A percentile compares a stretch with the other conserved stretches of the same genome.
phyloP scores from a whole-genome alignment of 2,113 vertebrate species.

The Anser cygnoides region DNA sequence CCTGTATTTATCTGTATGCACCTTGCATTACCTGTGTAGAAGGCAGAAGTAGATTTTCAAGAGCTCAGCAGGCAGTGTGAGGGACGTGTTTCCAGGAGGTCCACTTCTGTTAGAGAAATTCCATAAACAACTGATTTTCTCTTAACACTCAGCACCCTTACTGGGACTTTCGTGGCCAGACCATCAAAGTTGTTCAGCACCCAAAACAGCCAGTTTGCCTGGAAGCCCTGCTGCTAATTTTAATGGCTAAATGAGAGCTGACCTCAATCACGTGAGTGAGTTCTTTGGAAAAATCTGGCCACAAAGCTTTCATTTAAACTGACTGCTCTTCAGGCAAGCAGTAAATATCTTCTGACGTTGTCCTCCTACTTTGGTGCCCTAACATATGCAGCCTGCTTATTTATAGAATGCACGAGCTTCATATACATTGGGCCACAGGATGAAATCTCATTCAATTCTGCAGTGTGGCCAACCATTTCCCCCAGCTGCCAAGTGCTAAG shows the following conservation, averaged over 20 bases:
- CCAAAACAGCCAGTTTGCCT: not conserved
- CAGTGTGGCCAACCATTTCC: rapidly evolving
- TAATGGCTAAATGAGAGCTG: not conserved
- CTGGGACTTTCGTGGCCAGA: not conserved
- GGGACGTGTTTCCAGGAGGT: rapidly evolving
- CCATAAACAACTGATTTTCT: not conserved
- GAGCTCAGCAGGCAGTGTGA: not conserved
- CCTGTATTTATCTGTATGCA: rapidly evolving
- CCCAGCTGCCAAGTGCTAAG: not conserved
- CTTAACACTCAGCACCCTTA: not conserved
- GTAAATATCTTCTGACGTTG: conserved; percentile 13
- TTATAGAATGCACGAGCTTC: not conserved
- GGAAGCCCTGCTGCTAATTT: not conserved
- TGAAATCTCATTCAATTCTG: rapidly evolving
- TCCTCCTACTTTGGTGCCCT: conserved; percentile 24
- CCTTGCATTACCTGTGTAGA: not conserved
- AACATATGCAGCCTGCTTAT: conserved; percentile 11
- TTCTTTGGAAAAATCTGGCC: not conserved
- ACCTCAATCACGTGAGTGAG: not conserved
- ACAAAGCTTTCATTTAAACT: not conserved
- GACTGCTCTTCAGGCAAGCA: not conserved
- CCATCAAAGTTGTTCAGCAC: not conserved
- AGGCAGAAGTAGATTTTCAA: not conserved
- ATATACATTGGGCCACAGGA: not conserved
- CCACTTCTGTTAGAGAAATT: not conserved